Evolutionary conservation across 2,888 invertebrate species (phyloP).

Genomic region (Amphipyra berbera): DNA sequence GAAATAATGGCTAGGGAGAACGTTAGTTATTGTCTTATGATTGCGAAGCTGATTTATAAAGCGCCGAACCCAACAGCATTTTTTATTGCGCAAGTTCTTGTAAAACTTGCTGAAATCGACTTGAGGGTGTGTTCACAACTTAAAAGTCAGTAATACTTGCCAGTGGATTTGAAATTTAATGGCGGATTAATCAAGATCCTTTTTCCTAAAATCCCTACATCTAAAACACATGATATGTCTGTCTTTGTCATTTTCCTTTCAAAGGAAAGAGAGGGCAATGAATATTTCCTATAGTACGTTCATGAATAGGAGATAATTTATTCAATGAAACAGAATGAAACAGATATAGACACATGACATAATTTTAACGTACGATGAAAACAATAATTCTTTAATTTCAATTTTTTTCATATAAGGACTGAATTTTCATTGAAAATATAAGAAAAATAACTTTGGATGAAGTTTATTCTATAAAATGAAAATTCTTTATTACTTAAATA

Average conservation of each 20-base stretch:
- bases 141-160: too few species aligned
- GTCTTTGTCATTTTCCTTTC: constrained; percentile 14
- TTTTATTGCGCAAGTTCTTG: too few species aligned
- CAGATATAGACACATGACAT: constrained; percentile 3
- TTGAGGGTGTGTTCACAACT: too few species aligned
- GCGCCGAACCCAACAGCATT: too few species aligned
- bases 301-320: constrained; percentile 32
- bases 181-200: too few species aligned
- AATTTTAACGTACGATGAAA: neutral
- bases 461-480: constrained; percentile 5
- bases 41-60: too few species aligned
- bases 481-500: constrained; percentile 33
- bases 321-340: constrained; percentile 5
- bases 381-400: neutral
- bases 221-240: neutral
- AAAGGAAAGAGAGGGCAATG: constrained; percentile 26
- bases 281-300: neutral
- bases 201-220: neutral
- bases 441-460: neutral
- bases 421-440: neutral
- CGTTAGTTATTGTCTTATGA: too few species aligned
- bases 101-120: too few species aligned
- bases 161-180: too few species aligned
- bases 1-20: too few species aligned
- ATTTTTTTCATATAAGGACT: neutral